Percentiles rank a stretch among this genome's conserved stretches.
These are phyloP conservation scores for Sisyra terminalis DNA, from an alignment of 2,888 invertebrate genomes.

Conservation along the genomic window DNA sequence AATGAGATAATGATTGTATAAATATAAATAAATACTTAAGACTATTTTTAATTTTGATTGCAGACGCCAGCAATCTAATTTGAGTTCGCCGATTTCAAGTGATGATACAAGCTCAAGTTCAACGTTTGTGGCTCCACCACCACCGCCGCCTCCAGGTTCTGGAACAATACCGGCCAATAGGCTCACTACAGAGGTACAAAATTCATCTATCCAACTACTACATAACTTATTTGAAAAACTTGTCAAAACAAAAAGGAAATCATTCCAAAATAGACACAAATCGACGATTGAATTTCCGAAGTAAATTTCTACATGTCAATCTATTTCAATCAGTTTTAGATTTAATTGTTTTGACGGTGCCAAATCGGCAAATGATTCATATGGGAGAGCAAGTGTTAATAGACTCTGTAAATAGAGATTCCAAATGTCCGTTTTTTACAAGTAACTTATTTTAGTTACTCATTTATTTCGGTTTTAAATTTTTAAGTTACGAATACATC, in stretches of 20 bases:
- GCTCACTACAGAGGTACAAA: constrained; percentile 17
- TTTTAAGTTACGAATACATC: neutral
- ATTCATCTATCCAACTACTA: neutral
- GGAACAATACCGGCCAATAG: constrained; percentile 17
- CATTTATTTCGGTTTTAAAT: too few species aligned
- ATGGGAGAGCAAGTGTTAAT: too few species aligned
- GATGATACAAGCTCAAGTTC: neutral
- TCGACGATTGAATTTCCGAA: too few species aligned
- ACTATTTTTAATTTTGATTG: constrained; percentile 1
- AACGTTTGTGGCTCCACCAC: constrained; percentile 5
- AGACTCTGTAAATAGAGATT: constrained; percentile 3
- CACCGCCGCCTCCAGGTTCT: constrained; percentile 12
- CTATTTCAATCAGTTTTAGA: too few species aligned
- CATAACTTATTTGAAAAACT: neutral
- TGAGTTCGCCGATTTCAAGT: constrained; percentile 1
- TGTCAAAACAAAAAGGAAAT: neutral
- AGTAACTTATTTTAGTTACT: constrained; percentile 9
- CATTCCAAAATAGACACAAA: too few species aligned
- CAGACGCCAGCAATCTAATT: constrained; percentile 5
- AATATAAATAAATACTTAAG: too few species aligned
- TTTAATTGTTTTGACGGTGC: too few species aligned
- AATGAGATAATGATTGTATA: too few species aligned
- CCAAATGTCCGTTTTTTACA: constrained; percentile 7
- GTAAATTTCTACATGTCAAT: too few species aligned
- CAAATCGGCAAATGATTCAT: too few species aligned